Evolutionary conservation across 2,888 invertebrate species (phyloP).

Genomic region (Ditylenchus weischeri): DNA sequence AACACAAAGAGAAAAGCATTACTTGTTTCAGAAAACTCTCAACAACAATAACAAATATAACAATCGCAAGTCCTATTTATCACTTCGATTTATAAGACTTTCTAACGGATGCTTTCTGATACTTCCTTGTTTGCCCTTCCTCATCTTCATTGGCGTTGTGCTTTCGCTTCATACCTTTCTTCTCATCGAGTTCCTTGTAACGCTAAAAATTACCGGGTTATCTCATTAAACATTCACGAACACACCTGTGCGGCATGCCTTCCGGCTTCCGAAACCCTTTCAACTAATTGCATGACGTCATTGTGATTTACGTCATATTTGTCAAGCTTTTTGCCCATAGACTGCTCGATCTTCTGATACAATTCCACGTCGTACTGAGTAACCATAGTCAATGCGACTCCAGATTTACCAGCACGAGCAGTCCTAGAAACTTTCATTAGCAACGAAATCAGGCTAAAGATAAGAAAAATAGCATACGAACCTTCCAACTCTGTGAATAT

Average conservation of each 20-base stretch:
- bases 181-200: slow-evolving; percentile 17
- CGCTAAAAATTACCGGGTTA: background rate
- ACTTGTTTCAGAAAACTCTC: background rate
- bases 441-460: too few relatives aligned
- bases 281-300: slow-evolving; percentile 86
- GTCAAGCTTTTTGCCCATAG: slow-evolving; percentile 80
- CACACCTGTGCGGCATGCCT: slow-evolving; percentile 10
- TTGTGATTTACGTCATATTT: slow-evolving; percentile 72
- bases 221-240: too few relatives aligned
- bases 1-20: too few relatives aligned
- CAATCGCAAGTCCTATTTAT: background rate
- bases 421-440: slow-evolving; percentile 31
- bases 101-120: background rate
- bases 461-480: background rate
- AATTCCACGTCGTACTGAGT: slow-evolving; percentile 97
- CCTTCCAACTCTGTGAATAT: slow-evolving; percentile 93
- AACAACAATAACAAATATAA: background rate
- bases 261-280: slow-evolving; percentile 15
- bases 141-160: background rate
- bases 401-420: slow-evolving; percentile 83
- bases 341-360: slow-evolving; percentile 91
- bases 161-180: slow-evolving; percentile 12
- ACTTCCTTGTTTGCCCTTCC: slow-evolving; percentile 1
- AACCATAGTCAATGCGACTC: slow-evolving; percentile 90
- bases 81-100: background rate